A percentile compares a stretch with the other conserved stretches of the same genome.
These are phyloP conservation scores for Gnathonemus echidnorhynchus DNA, from an alignment of 2,113 vertebrate genomes.

Conservation along the genomic window DNA sequence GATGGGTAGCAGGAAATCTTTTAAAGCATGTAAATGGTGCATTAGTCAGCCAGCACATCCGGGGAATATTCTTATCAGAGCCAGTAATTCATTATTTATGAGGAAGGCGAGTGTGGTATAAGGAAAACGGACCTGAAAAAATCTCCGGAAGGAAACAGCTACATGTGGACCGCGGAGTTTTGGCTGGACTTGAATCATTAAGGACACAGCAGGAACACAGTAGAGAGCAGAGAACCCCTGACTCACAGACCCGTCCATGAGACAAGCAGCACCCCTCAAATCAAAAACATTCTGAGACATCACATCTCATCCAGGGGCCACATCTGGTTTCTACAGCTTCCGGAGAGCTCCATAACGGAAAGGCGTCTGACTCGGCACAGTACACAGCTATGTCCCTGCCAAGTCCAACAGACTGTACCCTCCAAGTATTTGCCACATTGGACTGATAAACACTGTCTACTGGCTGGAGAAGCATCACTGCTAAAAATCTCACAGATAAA, in stretches of 20 bases:
- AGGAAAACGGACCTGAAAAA: not conserved
- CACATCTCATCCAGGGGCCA: not conserved
- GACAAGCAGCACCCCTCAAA: not conserved
- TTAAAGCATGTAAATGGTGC: not conserved
- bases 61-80: not conserved
- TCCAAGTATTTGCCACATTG: not conserved
- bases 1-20: not conserved
- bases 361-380: not conserved
- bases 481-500: not conserved
- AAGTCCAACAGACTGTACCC: not conserved
- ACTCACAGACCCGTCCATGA: not conserved
- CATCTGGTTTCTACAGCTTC: not conserved
- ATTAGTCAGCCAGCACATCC: not conserved
- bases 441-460: not conserved
- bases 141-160: not conserved
- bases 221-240: not conserved
- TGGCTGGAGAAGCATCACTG: not conserved
- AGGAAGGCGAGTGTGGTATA: not conserved
- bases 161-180: not conserved
- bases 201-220: not conserved
- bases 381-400: not conserved
- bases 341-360: not conserved
- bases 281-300: not conserved
- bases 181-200: not conserved
- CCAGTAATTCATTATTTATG: not conserved